Base-by-base conservation (phyloP, 64 coral and sea anemone genomes). In the Actinia tenebrosa region DNA sequence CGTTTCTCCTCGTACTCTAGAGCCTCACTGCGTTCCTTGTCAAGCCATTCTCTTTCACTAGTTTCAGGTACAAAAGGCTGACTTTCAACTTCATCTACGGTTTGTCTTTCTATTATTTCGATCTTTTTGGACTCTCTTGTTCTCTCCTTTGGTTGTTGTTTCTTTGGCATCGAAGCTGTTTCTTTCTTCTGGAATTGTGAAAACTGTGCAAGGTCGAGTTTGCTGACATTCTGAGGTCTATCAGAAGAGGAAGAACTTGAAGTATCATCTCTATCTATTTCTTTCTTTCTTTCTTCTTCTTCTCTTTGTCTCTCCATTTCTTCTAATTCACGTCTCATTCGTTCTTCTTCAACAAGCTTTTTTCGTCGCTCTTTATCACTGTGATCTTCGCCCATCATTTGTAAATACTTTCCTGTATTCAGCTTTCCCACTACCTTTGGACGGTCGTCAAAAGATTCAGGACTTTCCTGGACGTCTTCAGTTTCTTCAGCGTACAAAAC, bases 161-260 rank as follows among this genome's bases (percentile, higher is more conserved):
- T 75, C 69, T 75, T 75, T 7, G 69, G 23, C 27, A 75, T 30
- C 14, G 16, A 45, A 22, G 18, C 45, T 22, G 17, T 81, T 11
- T 81, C 79, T n/a, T 85, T 14, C 56, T 84, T 18, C 56, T 85
- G 83, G 83, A 85, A 85, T 42, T 85, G 53, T 64, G 54, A 61
- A 56, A 85, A 85, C 53, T 85, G 83, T 30, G 56, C 7, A 37
- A 85, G 83, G 45, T 85, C 83, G 7, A 85, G 50, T 85, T 85
- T 85, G 83, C 53, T 85, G 26, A 85, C 83, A 85, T 54, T 85
- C 37, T 85, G 83, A 53, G 83, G 83, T 60, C 42, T 85, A 37
- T 85, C 83, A 8, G 69, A 75, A 27, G 69, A 75, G n/a, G 69
- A 75, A 75, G 69, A 75, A 75, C 69, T 75, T 11, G 69, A 30